Conservation (phyloP, 37 sponge, comb jelly and placozoan genomes). For the Haliclona indistincta region DNA sequence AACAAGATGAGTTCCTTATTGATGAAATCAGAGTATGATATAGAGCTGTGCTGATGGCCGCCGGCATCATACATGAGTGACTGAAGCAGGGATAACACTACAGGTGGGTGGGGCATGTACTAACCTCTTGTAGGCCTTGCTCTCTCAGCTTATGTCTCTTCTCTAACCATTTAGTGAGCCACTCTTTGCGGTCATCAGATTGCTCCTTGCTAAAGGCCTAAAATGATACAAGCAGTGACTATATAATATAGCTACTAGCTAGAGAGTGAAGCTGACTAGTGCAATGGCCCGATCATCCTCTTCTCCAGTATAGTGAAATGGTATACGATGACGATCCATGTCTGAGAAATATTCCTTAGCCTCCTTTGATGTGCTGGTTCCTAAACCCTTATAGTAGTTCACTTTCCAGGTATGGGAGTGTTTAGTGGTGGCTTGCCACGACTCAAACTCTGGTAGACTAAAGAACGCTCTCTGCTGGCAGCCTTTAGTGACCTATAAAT, state of each 20-base stretch:
- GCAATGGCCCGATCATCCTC: constrained; percentile 88
- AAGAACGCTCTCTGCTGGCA: constrained; percentile 73
- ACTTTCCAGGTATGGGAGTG: constrained; percentile 75
- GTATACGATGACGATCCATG: constrained; percentile 91
- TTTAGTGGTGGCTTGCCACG: constrained; percentile 78
- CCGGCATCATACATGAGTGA: constrained; percentile 58
- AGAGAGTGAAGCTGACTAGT: constrained; percentile 68
- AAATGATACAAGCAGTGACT: too few relatives aligned
- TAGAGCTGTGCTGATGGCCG: constrained; percentile 4
- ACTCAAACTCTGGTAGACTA: constrained; percentile 94
- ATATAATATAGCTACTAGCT: too few relatives aligned
- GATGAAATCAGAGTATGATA: constrained; percentile 89
- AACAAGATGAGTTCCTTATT: constrained; percentile 98
- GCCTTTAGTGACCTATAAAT: constrained; percentile 41
- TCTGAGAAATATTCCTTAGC: constrained; percentile 98
- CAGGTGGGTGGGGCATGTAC: background rate
- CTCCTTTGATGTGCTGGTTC: constrained; percentile 92
- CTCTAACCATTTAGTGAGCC: constrained; percentile 87
- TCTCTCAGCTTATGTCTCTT: constrained; percentile 59
- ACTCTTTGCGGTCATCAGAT: constrained; percentile 80
- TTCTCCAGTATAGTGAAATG: constrained; percentile 77
- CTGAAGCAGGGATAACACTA: background rate
- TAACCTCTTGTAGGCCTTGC: constrained; percentile 67
- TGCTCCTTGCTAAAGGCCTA: constrained; percentile 93
- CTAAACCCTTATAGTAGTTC: constrained; percentile 99